phyloP scores from a whole-genome alignment of 2,797 vertebrate genomes.

The Acipenser ruthenus region DNA sequence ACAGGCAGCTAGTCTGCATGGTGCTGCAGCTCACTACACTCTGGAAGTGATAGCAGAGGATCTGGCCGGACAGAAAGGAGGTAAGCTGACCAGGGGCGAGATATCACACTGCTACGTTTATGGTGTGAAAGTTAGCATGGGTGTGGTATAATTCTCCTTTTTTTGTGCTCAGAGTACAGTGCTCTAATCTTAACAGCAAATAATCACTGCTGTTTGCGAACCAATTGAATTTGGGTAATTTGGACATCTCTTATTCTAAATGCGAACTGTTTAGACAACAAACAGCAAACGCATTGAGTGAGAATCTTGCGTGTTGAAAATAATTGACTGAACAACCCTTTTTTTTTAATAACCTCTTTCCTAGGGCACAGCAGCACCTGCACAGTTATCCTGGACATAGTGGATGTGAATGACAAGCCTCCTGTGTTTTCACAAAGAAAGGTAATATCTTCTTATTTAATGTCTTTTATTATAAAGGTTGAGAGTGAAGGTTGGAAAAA shows the following conservation, averaged over 20 bases:
- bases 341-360: slow-evolving; percentile 15
- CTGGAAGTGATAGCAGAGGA: slow-evolving; percentile 66
- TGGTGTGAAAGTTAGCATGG: too few species aligned
- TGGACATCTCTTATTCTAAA: too few species aligned
- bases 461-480: neutral
- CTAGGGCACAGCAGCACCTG: slow-evolving; percentile 68
- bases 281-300: too few species aligned
- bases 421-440: slow-evolving; percentile 65
- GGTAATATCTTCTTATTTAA: slow-evolving; percentile 37
- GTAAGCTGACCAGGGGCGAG: slow-evolving; percentile 17
- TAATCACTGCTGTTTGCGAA: too few species aligned
- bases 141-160: too few species aligned
- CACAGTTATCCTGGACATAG: slow-evolving; percentile 51
- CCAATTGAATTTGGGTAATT: too few species aligned
- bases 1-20: slow-evolving; percentile 45
- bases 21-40: slow-evolving; percentile 21
- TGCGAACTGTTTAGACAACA: too few species aligned
- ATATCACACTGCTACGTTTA: too few species aligned
- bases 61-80: slow-evolving; percentile 25
- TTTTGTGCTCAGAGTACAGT: too few species aligned
- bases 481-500: too few species aligned
- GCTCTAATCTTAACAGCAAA: too few species aligned
- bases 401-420: slow-evolving; percentile 68
- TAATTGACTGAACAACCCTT: slow-evolving; percentile 19
- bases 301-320: slow-evolving; percentile 27